A percentile compares a stretch with the other conserved stretches of the same genome.
Conservation (phyloP, 2,113 vertebrate genomes). For the Phoenicopterus ruber region DNA sequence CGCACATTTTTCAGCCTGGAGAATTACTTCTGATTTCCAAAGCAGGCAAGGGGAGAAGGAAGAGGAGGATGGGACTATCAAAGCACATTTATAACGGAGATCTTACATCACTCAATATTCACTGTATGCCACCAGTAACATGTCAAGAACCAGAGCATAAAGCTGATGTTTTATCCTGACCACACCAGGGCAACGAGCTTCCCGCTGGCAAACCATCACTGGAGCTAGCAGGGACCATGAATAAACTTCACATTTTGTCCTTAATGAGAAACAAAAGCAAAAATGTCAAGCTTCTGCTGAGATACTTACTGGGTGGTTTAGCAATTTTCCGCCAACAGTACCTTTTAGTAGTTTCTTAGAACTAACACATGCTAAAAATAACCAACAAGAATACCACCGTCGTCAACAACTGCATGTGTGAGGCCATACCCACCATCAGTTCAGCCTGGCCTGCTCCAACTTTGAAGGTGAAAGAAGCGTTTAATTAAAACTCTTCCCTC, state of each 20-base stretch:
- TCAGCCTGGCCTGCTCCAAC: rapidly evolving
- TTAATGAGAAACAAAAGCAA: background rate
- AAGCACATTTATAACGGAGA: background rate
- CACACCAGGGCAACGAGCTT: background rate
- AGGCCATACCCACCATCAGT: background rate
- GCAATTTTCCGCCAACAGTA: background rate
- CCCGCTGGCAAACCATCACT: background rate
- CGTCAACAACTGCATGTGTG: rapidly evolving
- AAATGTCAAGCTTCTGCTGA: background rate
- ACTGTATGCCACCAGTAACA: background rate
- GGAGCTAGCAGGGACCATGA: background rate
- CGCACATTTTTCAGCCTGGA: background rate
- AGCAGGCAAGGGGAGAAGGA: background rate
- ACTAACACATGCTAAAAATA: background rate
- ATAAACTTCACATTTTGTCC: background rate
- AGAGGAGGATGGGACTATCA: background rate
- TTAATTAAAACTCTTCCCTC: background rate
- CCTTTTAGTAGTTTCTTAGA: background rate
- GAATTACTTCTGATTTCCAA: background rate
- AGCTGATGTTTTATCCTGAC: background rate
- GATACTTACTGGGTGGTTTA: background rate
- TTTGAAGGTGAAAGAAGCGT: background rate
- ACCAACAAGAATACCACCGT: background rate
- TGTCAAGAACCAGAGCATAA: background rate
- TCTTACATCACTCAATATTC: background rate